Conservation (phyloP, 2,797 vertebrate genomes). For the Trachurus trachurus region DNA sequence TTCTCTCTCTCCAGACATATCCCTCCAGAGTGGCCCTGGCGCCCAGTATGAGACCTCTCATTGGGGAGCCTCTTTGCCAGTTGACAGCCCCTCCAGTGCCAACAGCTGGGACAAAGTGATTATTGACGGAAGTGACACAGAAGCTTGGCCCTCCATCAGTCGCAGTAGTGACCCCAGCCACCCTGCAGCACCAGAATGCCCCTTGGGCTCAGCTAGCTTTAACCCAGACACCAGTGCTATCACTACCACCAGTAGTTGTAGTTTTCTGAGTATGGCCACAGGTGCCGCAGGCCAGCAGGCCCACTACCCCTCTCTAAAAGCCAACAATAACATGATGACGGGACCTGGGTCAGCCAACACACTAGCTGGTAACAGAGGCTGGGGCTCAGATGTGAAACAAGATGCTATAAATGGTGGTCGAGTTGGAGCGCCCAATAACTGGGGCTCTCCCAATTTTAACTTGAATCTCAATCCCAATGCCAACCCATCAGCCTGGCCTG, state of each 20-base stretch:
- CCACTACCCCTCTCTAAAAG: constrained; percentile 92
- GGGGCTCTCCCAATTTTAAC: constrained; percentile 92
- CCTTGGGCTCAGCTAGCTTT: constrained; percentile 90
- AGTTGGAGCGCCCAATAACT: constrained; percentile 71
- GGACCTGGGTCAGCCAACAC: constrained; percentile 90
- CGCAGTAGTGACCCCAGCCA: constrained; percentile 86
- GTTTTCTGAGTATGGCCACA: constrained; percentile 96
- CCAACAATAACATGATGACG: constrained; percentile 90
- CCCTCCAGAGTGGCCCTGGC: constrained; percentile 90
- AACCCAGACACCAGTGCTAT: constrained; percentile 80
- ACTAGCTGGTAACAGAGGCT: constrained; percentile 81
- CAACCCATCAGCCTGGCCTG: constrained; percentile 97
- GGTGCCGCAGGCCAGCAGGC: constrained; percentile 93
- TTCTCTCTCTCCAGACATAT: constrained; percentile 88
- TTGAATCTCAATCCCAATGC: constrained; percentile 98
- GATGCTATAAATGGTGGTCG: constrained; percentile 84
- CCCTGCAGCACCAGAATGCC: constrained; percentile 91
- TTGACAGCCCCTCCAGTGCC: constrained; percentile 88
- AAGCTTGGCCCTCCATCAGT: constrained; percentile 92
- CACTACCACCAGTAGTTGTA: constrained; percentile 70
- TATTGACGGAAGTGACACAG: constrained; percentile 90
- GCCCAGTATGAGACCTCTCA: constrained; percentile 94
- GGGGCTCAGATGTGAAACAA: constrained; percentile 92
- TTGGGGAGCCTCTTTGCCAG: constrained; percentile 88
- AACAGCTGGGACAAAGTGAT: constrained; percentile 94